Evolutionary conservation across 2,797 vertebrate genomes (phyloP).

Genomic region (Masticophis lateralis): DNA sequence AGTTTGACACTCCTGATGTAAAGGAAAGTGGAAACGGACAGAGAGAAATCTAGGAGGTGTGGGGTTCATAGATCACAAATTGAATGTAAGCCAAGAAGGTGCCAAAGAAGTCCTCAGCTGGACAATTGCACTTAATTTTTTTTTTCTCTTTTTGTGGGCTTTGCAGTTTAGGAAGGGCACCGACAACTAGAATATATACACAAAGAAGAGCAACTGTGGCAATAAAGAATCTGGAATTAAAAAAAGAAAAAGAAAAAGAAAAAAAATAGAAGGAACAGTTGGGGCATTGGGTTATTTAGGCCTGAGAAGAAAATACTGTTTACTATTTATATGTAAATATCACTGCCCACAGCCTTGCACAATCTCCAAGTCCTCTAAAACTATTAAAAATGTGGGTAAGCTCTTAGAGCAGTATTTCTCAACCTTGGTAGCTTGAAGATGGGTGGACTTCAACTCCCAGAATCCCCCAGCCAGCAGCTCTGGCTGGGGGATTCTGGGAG

Average conservation of each 20-base stretch:
- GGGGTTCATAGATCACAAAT: neutral
- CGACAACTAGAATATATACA: neutral
- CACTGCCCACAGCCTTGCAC: too few species aligned
- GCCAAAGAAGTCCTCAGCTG: neutral
- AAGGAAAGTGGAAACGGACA: neutral
- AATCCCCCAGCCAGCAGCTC: too few species aligned
- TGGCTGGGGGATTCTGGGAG: too few species aligned
- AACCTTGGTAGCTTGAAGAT: too few species aligned
- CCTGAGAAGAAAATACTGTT: neutral
- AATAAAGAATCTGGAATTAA: neutral
- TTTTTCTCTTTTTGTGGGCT: neutral
- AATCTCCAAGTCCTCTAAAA: neutral
- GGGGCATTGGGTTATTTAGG: neutral
- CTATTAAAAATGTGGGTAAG: neutral
- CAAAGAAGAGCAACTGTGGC: neutral
- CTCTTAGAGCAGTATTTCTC: neutral
- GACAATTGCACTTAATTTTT: neutral
- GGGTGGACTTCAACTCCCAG: too few species aligned
- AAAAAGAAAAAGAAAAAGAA: neutral
- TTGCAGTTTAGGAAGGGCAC: neutral
- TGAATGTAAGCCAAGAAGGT: neutral
- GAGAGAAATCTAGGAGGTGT: neutral
- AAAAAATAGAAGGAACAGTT: neutral
- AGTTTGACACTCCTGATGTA: neutral
- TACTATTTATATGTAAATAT: neutral